These are phyloP conservation scores for Parauchenoglanis ngamensis DNA, from an alignment of 2,797 vertebrate species.

Conservation along the genomic window DNA sequence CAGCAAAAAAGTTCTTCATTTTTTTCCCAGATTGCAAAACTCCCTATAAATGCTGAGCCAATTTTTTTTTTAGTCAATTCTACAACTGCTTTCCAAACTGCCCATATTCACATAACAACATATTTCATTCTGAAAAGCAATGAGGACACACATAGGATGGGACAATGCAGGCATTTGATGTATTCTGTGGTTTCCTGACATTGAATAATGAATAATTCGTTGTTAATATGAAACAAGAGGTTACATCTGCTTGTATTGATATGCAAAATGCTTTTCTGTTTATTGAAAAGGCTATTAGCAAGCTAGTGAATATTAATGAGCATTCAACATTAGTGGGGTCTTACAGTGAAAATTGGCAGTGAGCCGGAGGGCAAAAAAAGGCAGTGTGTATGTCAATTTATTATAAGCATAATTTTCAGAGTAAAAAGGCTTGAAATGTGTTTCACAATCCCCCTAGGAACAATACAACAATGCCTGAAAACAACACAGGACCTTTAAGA, in stretches of 20 bases:
- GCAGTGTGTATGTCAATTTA: background rate
- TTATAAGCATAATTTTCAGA: constrained; percentile 1
- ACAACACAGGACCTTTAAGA: background rate
- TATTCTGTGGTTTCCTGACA: background rate
- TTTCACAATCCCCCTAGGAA: background rate
- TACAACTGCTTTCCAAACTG: constrained; percentile 7
- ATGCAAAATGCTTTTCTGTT: constrained; percentile 22
- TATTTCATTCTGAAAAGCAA: background rate
- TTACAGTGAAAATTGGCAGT: background rate
- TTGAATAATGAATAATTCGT: constrained; percentile 20
- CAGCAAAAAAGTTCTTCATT: background rate
- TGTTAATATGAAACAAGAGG: constrained; percentile 17
- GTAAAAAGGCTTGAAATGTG: background rate
- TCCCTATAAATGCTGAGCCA: background rate
- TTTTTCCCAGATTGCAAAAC: background rate
- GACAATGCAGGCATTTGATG: background rate
- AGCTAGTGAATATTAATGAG: constrained; percentile 18
- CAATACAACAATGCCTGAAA: background rate
- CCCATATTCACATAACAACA: background rate
- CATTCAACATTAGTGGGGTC: background rate
- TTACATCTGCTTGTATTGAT: constrained; percentile 20
- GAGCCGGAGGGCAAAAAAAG: background rate
- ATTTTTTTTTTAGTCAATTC: background rate
- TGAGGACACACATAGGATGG: background rate
- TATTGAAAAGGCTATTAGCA: background rate